A percentile compares a stretch with the other conserved stretches of the same genome.
phyloP scores from a whole-genome alignment of 2,888 invertebrate species.

The Acronicta alni region DNA sequence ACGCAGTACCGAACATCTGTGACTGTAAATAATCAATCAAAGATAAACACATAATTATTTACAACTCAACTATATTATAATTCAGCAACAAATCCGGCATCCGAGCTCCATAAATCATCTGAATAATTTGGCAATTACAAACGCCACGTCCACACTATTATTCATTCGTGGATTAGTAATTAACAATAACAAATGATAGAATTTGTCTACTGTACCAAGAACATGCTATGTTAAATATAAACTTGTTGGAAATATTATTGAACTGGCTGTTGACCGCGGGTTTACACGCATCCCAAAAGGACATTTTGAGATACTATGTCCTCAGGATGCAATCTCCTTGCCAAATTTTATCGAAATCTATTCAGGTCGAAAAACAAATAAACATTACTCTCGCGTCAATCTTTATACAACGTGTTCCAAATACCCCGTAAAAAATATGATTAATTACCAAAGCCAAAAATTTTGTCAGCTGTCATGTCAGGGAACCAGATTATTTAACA shows the following conservation, averaged over 20 bases:
- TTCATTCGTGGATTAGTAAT: constrained; percentile 83
- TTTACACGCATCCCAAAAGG: too few species aligned
- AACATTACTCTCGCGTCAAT: neutral
- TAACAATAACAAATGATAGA: constrained; percentile 84
- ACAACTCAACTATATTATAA: constrained; percentile 70
- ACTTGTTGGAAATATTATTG: constrained; percentile 6
- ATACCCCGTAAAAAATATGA: too few species aligned
- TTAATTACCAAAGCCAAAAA: too few species aligned
- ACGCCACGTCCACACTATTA: constrained; percentile 79
- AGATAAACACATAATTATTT: constrained; percentile 61
- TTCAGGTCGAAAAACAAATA: neutral
- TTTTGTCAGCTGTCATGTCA: too few species aligned
- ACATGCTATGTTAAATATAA: constrained; percentile 18
- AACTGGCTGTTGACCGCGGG: neutral
- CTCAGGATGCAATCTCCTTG: too few species aligned
- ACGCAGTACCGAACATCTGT: too few species aligned
- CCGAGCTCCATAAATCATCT: constrained; percentile 77
- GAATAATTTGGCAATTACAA: constrained; percentile 83
- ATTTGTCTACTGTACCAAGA: constrained; percentile 62
- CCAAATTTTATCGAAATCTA: too few species aligned
- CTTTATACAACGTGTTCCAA: too few species aligned
- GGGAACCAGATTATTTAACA: too few species aligned
- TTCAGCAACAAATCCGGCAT: constrained; percentile 63
- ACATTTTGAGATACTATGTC: too few species aligned
- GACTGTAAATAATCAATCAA: constrained; percentile 39